These are phyloP conservation scores for Octonoba sinensis DNA, from an alignment of 2,888 invertebrate species.

Conservation along the genomic window DNA sequence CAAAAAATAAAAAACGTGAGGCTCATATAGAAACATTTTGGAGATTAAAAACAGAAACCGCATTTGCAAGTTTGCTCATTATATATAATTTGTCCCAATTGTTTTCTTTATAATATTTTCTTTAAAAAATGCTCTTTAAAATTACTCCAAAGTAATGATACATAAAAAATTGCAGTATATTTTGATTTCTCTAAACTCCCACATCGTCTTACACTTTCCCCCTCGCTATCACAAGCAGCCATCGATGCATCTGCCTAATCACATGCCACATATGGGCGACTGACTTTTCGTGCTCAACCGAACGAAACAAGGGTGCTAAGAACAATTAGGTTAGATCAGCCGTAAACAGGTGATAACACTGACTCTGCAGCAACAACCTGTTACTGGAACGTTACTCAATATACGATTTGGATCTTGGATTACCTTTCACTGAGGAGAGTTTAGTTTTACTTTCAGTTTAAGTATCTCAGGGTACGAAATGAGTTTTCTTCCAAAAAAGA, in stretches of 20 bases:
- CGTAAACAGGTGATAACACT: slow-evolving; percentile 17
- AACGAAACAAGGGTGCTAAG: slow-evolving; percentile 11
- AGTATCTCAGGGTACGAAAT: not conserved
- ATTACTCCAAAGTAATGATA: no score
- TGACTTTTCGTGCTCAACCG: slow-evolving; percentile 39
- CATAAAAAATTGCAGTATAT: slow-evolving; percentile 4
- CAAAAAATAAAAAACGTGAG: no score
- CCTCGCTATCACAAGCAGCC: slow-evolving; percentile 22
- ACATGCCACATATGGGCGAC: slow-evolving; percentile 16
- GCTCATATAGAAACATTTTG: no score
- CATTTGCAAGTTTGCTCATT: no score
- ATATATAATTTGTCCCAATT: no score
- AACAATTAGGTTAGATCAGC: slow-evolving; percentile 39
- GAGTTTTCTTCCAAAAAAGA: no score
- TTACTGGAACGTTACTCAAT: slow-evolving; percentile 27
- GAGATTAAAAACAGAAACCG: no score
- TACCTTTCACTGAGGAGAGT: slow-evolving; percentile 38
- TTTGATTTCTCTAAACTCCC: not conserved
- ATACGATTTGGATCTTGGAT: slow-evolving; percentile 6
- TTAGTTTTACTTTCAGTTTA: slow-evolving; percentile 37
- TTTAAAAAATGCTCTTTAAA: no score
- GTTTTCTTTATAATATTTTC: no score
- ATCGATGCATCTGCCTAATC: slow-evolving; percentile 34
- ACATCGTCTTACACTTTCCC: slow-evolving; percentile 11
- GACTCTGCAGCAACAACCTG: not conserved